Evolutionary conservation across 2,888 invertebrate species (phyloP).

Genomic region (Pollenia labialis): DNA sequence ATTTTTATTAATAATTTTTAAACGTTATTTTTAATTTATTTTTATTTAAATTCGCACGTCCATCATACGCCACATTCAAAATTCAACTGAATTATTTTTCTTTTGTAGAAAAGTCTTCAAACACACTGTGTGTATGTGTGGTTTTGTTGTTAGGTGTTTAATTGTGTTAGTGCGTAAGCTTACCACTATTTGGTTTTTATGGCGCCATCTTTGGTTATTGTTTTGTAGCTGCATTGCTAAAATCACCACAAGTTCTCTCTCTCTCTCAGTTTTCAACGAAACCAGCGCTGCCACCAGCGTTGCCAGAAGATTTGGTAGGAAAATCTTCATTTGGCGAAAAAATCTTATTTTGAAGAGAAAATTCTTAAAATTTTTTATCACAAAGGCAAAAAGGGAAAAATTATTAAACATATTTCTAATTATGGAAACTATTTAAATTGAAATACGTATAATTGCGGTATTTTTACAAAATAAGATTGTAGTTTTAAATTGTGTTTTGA

Average conservation of each 20-base stretch:
- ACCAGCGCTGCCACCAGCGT: too few relatives aligned
- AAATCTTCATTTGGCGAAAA: too few relatives aligned
- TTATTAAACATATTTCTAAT: too few relatives aligned
- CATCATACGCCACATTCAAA: conserved; percentile 66
- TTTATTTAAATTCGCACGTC: conserved; percentile 34
- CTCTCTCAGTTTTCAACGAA: not conserved
- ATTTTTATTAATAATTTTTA: conserved; percentile 28
- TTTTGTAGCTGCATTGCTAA: not conserved
- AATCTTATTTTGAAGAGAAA: too few relatives aligned
- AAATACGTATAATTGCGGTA: too few relatives aligned
- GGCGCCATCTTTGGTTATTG: conserved; percentile 43
- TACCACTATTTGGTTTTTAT: not conserved
- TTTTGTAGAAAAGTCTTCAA: conserved; percentile 5
- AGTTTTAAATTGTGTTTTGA: too few relatives aligned
- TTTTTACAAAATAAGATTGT: too few relatives aligned
- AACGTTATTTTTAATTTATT: conserved; percentile 6
- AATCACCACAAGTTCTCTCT: conserved; percentile 31
- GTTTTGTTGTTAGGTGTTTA: conserved; percentile 23
- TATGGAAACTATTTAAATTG: too few relatives aligned
- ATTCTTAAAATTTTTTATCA: too few relatives aligned
- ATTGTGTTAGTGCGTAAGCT: not conserved
- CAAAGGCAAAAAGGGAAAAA: too few relatives aligned
- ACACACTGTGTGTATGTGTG: conserved; percentile 36
- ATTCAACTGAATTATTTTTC: conserved; percentile 60
- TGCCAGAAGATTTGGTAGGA: too few relatives aligned